Evolutionary conservation across 2,113 vertebrate species (phyloP).

Genomic region (Boleophthalmus pectinirostris): DNA sequence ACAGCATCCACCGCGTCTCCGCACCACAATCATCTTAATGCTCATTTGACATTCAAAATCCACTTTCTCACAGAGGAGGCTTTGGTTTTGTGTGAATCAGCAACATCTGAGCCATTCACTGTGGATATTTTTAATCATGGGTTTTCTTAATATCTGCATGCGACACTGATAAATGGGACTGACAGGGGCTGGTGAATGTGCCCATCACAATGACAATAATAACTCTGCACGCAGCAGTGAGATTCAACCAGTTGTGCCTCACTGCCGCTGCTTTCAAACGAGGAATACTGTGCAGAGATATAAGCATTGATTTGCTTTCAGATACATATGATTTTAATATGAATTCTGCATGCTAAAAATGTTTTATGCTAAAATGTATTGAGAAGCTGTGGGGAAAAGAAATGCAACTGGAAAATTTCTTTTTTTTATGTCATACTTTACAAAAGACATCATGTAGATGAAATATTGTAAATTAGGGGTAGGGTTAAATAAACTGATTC

Average conservation of each 20-base stretch:
- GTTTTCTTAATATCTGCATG: neutral
- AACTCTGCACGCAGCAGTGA: neutral
- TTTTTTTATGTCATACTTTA: too few species aligned
- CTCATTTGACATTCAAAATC: conserved; percentile 11
- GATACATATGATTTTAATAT: neutral
- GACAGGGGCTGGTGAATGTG: neutral
- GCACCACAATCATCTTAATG: conserved; percentile 4
- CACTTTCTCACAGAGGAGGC: neutral
- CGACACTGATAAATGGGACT: conserved; percentile 10
- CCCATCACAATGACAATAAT: neutral
- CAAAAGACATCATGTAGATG: too few species aligned
- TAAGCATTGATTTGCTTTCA: neutral
- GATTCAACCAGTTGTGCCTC: neutral
- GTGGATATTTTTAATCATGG: neutral
- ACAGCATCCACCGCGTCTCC: conserved; percentile 10
- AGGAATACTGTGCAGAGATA: neutral
- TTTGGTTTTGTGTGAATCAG: conserved; percentile 9
- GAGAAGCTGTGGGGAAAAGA: neutral
- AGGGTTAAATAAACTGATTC: too few species aligned
- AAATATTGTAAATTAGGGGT: too few species aligned
- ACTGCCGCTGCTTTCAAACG: neutral
- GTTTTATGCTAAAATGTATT: neutral
- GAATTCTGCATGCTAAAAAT: neutral
- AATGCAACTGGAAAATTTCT: neutral
- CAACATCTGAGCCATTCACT: neutral